These are phyloP conservation scores for Leiothrix lutea DNA, from an alignment of 2,113 vertebrate species.

Conservation along the genomic window DNA sequence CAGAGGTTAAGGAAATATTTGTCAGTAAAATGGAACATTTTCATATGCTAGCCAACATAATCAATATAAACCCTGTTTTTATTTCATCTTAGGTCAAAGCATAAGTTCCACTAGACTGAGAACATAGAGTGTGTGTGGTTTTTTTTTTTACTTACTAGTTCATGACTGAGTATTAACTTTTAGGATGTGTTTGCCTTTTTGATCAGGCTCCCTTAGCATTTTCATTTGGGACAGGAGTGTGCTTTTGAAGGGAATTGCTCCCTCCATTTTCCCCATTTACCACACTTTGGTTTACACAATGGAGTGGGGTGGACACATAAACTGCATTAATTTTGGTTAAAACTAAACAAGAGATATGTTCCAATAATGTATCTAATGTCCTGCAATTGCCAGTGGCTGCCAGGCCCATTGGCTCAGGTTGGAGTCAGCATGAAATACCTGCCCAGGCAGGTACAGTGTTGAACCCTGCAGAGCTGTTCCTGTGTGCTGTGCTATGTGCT, in stretches of 20 bases:
- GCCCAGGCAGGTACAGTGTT: rapidly evolving
- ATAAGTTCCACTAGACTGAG: background rate
- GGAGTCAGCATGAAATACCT: background rate
- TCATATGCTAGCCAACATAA: background rate
- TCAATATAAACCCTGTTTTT: background rate
- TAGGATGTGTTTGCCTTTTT: background rate
- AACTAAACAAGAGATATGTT: background rate
- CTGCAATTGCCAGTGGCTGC: background rate
- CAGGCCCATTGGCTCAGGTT: rapidly evolving
- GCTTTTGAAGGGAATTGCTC: background rate
- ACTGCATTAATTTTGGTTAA: background rate
- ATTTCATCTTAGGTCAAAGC: background rate
- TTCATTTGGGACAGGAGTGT: rapidly evolving
- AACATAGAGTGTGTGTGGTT: background rate
- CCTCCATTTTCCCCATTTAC: background rate
- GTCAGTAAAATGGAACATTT: background rate
- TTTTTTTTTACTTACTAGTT: background rate
- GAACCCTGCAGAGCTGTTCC: background rate
- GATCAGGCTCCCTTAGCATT: background rate
- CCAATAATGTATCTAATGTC: background rate
- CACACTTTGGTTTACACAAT: background rate
- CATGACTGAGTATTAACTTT: background rate
- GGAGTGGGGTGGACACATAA: background rate
- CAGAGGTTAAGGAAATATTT: background rate
- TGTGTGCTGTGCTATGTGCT: background rate